Evolutionary conservation across 2,797 vertebrate species (phyloP).

Genomic region (Sparus aurata): DNA sequence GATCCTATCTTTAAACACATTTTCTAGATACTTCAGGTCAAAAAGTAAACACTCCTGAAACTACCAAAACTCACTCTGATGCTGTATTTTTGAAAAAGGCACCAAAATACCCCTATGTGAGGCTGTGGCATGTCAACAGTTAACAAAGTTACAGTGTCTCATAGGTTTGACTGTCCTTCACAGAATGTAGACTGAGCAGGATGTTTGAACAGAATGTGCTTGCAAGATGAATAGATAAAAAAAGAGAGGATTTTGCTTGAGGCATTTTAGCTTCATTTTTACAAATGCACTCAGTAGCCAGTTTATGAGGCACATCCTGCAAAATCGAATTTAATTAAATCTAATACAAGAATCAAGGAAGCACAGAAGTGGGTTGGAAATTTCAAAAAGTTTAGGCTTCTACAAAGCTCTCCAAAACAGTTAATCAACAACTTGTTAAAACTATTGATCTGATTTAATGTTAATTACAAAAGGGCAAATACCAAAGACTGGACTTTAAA

Average conservation of each 20-base stretch:
- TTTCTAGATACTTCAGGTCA: background rate
- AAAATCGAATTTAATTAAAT: background rate
- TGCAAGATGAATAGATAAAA: background rate
- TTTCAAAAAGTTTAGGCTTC: background rate
- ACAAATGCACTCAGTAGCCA: too few relatives aligned
- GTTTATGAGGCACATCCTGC: background rate
- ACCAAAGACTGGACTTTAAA: background rate
- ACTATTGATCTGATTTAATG: slow-evolving; percentile 5
- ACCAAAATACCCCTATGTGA: background rate
- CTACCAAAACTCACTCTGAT: background rate
- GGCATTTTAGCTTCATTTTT: background rate
- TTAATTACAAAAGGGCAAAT: background rate
- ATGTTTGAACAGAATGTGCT: background rate
- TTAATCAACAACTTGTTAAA: slow-evolving; percentile 34
- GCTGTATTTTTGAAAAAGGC: background rate
- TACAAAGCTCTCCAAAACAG: background rate
- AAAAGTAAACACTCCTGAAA: background rate
- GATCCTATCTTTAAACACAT: too few relatives aligned
- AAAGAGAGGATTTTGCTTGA: background rate
- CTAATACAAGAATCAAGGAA: background rate
- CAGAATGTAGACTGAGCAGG: slow-evolving; percentile 1
- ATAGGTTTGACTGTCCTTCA: background rate
- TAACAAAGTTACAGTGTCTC: background rate
- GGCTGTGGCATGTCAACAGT: background rate
- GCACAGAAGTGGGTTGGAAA: background rate